Conservation (phyloP, 2,888 invertebrate species). For the Lithophane leautieri region DNA sequence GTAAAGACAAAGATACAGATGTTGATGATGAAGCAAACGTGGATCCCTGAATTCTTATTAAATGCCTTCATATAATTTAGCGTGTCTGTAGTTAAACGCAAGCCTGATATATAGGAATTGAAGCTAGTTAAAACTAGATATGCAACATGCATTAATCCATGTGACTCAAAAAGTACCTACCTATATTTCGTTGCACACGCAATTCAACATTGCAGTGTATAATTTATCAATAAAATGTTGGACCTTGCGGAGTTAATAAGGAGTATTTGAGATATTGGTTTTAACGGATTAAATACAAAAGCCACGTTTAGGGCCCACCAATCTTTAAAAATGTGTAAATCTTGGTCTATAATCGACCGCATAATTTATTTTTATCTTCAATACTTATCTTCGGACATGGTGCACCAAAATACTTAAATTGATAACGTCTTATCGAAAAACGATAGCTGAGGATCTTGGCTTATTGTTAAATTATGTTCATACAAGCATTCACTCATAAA, state of each 20-base stretch:
- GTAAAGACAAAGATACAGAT: not conserved
- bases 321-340: not conserved
- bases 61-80: not conserved
- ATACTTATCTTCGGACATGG: not conserved
- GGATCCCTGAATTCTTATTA: not conserved
- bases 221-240: conserved; percentile 10
- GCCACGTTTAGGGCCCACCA: not conserved
- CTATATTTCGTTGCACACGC: conserved; percentile 4
- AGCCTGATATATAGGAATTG: not conserved
- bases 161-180: not conserved
- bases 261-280: conserved; percentile 11
- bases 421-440: not conserved
- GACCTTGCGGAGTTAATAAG: not conserved
- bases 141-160: conserved; percentile 2
- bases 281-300: conserved; percentile 16
- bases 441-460: not conserved
- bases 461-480: not conserved
- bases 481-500: not conserved
- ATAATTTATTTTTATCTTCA: not conserved
- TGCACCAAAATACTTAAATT: not conserved
- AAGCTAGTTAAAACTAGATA: conserved; percentile 12
- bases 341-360: not conserved
- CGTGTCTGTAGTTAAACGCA: not conserved
- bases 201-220: not conserved
- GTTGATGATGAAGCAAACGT: not conserved